Evolutionary conservation across 2,797 vertebrate species (phyloP), one percentile per base, ranked within the genome.

Genomic region (Gallinago solitaria): DNA sequence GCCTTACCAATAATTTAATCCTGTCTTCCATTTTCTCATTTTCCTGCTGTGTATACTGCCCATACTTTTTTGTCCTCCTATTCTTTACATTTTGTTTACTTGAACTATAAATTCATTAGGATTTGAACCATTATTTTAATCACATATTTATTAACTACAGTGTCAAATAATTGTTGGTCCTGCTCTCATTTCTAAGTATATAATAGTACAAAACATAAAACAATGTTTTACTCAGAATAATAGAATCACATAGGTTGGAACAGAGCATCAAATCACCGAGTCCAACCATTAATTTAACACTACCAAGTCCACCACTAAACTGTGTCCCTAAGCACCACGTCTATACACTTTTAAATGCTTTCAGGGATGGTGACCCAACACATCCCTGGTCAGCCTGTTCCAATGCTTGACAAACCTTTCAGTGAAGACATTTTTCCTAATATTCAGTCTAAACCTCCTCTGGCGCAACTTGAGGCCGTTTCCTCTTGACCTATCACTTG

Each of bases 331-430:
- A 63, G 8, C 16, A 3, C 37, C 11, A 19, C 9, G 8, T 45
- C 16, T 80, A 16, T 20, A 30, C 0, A 0, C 16, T 12, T 76
- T 54, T 50, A 63, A 79, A 50, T 59, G n/a, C 16, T 12, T 51
- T 11, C n/a, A 51, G 32, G 23, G 15, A 32, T 41, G 25, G 13
- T 28, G n/a, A 73, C n/a, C 45, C 48, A 23, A 6, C 18, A 9
- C 23, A 53, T 68, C 18, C 21, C 53, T 50, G 32, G 28, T 15
- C 37, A 89, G 15, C 45, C n/a, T 75, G 5, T 78, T 88, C 14
- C 50, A 51, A 6, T 21, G 11, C 13, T 17, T 54, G 16, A 30
- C 15, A 68, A 32, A 8, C 1, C 1, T 1, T 75, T 67, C 1
- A 5, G 25, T 30, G 30, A 51, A 56, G 11, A 25, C 12, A 5